Evolutionary conservation across 2,797 vertebrate genomes (phyloP).

Genomic region (Microhierax caerulescens): DNA sequence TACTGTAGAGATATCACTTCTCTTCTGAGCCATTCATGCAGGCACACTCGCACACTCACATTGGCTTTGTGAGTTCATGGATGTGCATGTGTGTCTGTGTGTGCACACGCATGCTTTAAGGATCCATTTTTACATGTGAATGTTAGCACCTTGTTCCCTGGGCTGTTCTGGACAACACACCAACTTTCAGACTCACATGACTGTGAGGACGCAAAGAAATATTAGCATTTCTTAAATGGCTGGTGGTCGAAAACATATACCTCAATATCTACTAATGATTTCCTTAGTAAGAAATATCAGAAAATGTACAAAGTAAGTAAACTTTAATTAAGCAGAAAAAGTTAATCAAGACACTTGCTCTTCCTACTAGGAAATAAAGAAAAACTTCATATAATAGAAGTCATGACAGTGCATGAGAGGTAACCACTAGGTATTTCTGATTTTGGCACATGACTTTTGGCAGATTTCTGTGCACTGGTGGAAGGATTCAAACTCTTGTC

Average conservation of each 20-base stretch:
- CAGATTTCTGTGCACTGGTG: not conserved
- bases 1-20: not conserved
- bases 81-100: not conserved
- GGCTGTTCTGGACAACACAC: not conserved
- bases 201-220: not conserved
- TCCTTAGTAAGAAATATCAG: not conserved
- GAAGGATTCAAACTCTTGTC: not conserved
- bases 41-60: not conserved
- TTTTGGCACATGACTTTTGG: not conserved
- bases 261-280: not conserved
- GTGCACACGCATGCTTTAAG: accelerated
- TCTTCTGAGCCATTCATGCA: not conserved
- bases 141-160: not conserved
- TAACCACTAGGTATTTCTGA: not conserved
- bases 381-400: not conserved
- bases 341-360: not conserved
- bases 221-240: not conserved
- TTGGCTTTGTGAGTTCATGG: not conserved
- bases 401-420: not conserved
- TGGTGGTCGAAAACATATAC: not conserved
- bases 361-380: not conserved
- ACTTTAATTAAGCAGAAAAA: not conserved
- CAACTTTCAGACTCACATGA: not conserved
- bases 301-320: not conserved
- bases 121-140: not conserved